Percentiles rank a stretch among this genome's conserved stretches.
Evolutionary conservation across 1,140 invertebrate species (phyloP).

Genomic region (Apis laboriosa): DNA sequence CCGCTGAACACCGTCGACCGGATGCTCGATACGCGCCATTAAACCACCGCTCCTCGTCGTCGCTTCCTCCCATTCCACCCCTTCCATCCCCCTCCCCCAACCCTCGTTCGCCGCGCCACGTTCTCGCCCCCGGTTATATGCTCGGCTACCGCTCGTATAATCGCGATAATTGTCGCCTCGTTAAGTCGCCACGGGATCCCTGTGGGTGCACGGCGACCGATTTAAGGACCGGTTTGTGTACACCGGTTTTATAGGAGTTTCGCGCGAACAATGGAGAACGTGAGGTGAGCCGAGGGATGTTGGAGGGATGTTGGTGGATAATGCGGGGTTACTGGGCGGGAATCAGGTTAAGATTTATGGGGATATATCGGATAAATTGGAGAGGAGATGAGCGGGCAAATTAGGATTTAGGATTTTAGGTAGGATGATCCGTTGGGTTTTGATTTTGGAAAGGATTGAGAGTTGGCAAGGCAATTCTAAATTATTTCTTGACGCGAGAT

Average conservation of each 20-base stretch:
- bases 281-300: too few relatives aligned
- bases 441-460: too few relatives aligned
- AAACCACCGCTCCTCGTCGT: constrained; percentile 64
- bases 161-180: constrained; percentile 73
- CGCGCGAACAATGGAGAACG: not conserved
- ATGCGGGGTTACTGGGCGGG: too few relatives aligned
- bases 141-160: constrained; percentile 61
- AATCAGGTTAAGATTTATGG: too few relatives aligned
- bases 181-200: constrained; percentile 54
- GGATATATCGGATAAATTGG: too few relatives aligned
- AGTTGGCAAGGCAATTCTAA: too few relatives aligned
- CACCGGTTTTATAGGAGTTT: too few relatives aligned
- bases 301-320: too few relatives aligned
- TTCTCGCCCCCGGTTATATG: constrained; percentile 1
- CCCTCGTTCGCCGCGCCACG: constrained; percentile 3
- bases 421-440: too few relatives aligned
- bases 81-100: constrained; percentile 41
- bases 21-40: constrained; percentile 79
- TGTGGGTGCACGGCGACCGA: not conserved
- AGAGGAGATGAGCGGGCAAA: too few relatives aligned
- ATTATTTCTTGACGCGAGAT: too few relatives aligned
- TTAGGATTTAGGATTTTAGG: too few relatives aligned
- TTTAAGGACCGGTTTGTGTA: not conserved
- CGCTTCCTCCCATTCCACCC: constrained; percentile 46
- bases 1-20: constrained; percentile 68